Percentiles rank a stretch among this genome's conserved stretches.
These are phyloP conservation scores for Zaprionus taronus DNA, from an alignment of 1,140 invertebrate genomes.

Conservation along the genomic window DNA sequence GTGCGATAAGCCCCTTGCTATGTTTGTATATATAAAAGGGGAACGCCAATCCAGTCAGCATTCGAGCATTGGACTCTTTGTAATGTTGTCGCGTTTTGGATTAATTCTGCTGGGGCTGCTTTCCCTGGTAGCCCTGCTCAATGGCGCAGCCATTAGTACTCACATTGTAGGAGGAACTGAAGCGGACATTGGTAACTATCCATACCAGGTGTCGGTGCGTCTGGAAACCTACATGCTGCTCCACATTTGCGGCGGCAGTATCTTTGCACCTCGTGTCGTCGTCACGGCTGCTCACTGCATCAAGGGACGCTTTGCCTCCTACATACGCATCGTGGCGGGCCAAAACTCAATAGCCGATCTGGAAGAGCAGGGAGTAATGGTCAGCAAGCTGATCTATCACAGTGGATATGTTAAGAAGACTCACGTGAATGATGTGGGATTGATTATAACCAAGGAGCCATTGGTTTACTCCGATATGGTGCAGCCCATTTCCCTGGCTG, in stretches of 20 bases:
- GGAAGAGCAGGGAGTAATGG: conserved; percentile 66
- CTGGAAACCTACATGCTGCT: conserved; percentile 71
- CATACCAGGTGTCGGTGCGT: conserved; percentile 70
- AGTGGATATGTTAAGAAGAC: conserved; percentile 66
- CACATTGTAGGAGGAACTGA: conserved; percentile 64
- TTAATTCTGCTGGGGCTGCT: conserved; percentile 49
- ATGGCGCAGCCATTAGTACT: conserved; percentile 49
- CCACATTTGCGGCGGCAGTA: conserved; percentile 68
- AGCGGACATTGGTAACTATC: conserved; percentile 58
- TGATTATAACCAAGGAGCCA: conserved; percentile 67
- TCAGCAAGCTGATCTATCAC: conserved; percentile 65
- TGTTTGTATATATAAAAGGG: conserved; percentile 27
- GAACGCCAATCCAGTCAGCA: neutral
- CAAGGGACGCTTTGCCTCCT: conserved; percentile 73
- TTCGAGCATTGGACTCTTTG: neutral
- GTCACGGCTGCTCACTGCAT: conserved; percentile 87
- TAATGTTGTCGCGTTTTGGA: conserved; percentile 51
- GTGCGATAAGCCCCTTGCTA: conserved; percentile 31
- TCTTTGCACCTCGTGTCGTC: conserved; percentile 86
- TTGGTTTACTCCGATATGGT: conserved; percentile 51
- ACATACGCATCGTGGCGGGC: conserved; percentile 65
- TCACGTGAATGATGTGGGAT: conserved; percentile 77
- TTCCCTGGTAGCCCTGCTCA: conserved; percentile 16
- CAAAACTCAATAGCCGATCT: conserved; percentile 68
- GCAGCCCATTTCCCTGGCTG: conserved; percentile 68